Evolutionary conservation across 2,888 invertebrate genomes (phyloP).

Genomic region (Dryadula phaetusa): DNA sequence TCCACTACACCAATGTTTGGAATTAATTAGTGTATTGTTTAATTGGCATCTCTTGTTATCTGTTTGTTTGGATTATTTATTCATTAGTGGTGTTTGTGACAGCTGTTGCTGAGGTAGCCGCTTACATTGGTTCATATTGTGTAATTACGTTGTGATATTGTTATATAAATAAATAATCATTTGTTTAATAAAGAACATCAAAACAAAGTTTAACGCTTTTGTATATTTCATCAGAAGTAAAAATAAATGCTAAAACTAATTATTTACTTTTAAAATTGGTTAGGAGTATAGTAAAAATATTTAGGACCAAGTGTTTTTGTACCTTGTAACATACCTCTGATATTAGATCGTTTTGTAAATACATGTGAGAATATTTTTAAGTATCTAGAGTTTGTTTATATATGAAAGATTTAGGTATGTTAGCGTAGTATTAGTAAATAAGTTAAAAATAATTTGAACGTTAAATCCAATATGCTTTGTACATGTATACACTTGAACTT

Average conservation of each 20-base stretch:
- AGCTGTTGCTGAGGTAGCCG: conserved; percentile 67
- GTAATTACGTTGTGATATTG: conserved; percentile 41
- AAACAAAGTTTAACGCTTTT: background rate
- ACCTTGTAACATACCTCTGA: background rate
- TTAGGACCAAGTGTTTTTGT: background rate
- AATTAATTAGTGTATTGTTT: conserved; percentile 85
- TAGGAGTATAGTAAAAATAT: background rate
- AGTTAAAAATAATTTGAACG: background rate
- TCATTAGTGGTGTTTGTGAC: conserved; percentile 82
- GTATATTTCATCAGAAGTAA: background rate
- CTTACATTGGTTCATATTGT: conserved; percentile 55
- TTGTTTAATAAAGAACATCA: conserved; percentile 14
- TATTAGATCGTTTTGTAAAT: too few relatives aligned
- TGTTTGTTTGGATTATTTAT: conserved; percentile 83
- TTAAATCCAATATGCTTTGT: too few relatives aligned
- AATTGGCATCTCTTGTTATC: conserved; percentile 85
- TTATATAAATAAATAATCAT: conserved; percentile 30
- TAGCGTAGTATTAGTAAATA: too few relatives aligned
- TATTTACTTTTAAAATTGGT: background rate
- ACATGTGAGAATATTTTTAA: too few relatives aligned
- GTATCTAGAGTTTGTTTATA: too few relatives aligned
- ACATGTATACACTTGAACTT: background rate
- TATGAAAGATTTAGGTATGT: too few relatives aligned
- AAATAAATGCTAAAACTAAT: background rate
- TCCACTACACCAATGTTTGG: conserved; percentile 84